Percentiles rank a stretch among this genome's conserved stretches.
Conservation (phyloP, 2,888 invertebrate species). For the Stenchaetothrips biformis region DNA sequence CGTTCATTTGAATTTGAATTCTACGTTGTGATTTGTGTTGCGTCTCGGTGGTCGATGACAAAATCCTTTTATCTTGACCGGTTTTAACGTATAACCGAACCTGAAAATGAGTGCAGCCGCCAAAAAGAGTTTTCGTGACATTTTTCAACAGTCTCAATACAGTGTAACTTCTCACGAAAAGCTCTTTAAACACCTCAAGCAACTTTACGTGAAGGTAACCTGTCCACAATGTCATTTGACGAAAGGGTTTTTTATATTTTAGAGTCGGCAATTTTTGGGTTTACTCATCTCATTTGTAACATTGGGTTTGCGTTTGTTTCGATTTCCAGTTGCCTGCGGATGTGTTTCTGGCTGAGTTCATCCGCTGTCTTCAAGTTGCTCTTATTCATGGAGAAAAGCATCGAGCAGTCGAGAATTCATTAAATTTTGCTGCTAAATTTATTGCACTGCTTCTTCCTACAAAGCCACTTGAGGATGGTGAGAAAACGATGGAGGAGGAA, state of each 20-base stretch:
- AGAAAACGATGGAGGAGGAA: conserved; percentile 46
- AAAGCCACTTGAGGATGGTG: conserved; percentile 42
- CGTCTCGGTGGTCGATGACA: too few relatives aligned
- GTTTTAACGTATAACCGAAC: too few relatives aligned
- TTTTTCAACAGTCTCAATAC: neutral
- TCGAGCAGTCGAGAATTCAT: conserved; percentile 60
- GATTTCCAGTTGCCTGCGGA: conserved; percentile 51
- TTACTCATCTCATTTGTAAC: neutral
- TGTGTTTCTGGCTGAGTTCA: conserved; percentile 59
- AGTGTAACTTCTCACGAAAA: neutral
- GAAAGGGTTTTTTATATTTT: neutral
- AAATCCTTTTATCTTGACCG: too few relatives aligned
- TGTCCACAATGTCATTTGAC: neutral
- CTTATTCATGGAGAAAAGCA: conserved; percentile 64
- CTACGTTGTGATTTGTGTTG: too few relatives aligned
- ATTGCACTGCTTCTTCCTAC: conserved; percentile 53
- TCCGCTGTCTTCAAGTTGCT: conserved; percentile 58
- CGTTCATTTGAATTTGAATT: too few relatives aligned
- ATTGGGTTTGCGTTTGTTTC: neutral
- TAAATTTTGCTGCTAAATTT: conserved; percentile 69
- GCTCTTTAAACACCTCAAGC: neutral
- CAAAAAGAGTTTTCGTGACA: neutral
- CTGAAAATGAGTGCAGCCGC: neutral
- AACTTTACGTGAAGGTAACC: neutral
- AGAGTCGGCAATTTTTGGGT: neutral